Conservation (phyloP, 1,140 invertebrate species). For the Araneus ventricosus region DNA sequence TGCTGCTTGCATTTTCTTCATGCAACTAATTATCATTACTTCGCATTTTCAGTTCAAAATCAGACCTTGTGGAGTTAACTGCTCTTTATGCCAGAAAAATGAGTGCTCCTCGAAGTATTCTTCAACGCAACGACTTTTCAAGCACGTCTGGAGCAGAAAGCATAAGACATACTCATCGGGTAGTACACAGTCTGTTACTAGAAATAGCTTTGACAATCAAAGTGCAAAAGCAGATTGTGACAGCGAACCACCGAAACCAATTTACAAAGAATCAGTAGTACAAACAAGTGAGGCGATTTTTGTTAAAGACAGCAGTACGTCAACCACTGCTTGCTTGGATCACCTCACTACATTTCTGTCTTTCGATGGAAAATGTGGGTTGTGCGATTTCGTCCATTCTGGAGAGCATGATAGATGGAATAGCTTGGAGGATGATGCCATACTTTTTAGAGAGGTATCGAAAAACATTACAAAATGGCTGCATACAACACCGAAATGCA, state of each 20-base stretch:
- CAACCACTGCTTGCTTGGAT: conserved; percentile 4
- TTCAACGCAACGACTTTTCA: background rate
- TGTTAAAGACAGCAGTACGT: background rate
- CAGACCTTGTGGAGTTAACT: too few species aligned
- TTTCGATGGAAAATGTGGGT: conserved; percentile 29
- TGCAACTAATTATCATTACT: background rate
- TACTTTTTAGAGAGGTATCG: conserved; percentile 27
- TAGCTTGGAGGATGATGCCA: conserved; percentile 52
- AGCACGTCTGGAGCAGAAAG: conserved; percentile 20
- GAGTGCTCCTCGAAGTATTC: background rate
- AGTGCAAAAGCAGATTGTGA: background rate
- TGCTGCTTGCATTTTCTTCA: too few species aligned
- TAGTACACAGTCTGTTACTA: background rate
- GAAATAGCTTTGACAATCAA: background rate
- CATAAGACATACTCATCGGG: conserved; percentile 33
- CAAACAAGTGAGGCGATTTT: background rate
- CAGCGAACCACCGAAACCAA: too few species aligned
- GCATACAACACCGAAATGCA: background rate
- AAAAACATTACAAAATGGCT: conserved; percentile 45
- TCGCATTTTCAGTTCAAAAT: conserved; percentile 3
- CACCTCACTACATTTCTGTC: conserved; percentile 19
- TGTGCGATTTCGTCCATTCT: conserved; percentile 59
- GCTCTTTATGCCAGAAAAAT: background rate
- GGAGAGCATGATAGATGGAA: conserved; percentile 53
- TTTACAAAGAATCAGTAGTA: background rate